Conservation (phyloP, 2,113 vertebrate species). For the Aspiorhynchus laticeps region DNA sequence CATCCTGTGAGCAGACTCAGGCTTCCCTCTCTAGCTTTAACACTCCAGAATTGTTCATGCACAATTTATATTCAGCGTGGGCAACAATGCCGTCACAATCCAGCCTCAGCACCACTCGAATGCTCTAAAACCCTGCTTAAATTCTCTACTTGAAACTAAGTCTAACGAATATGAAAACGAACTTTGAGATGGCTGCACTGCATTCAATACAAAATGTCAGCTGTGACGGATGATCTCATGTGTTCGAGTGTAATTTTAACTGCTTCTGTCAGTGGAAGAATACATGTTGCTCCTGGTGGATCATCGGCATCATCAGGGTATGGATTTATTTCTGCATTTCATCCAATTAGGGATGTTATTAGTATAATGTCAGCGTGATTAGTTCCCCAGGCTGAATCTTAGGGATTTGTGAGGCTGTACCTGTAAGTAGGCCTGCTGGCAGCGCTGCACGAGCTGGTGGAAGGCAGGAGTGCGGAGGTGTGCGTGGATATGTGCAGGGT, state of each 20-base stretch:
- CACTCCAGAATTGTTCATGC: slow-evolving; percentile 45
- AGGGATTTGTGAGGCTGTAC: slow-evolving; percentile 66
- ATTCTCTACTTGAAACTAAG: slow-evolving; percentile 9
- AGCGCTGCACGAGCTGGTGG: slow-evolving; percentile 97
- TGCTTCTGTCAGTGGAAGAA: background rate
- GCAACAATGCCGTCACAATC: slow-evolving; percentile 31
- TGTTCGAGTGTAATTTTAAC: background rate
- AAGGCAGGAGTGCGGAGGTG: slow-evolving; percentile 96
- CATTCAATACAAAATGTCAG: slow-evolving; percentile 3
- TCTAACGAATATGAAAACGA: background rate
- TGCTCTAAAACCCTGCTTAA: slow-evolving; percentile 23
- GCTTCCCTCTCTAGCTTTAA: slow-evolving; percentile 41
- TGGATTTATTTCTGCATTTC: background rate
- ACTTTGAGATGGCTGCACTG: background rate
- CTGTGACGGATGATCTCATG: background rate
- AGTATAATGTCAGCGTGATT: slow-evolving; percentile 5
- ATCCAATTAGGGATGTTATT: slow-evolving; percentile 21
- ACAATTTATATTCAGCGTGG: slow-evolving; percentile 45
- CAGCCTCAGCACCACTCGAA: slow-evolving; percentile 1
- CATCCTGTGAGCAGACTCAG: slow-evolving; percentile 37
- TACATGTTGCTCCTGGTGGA: background rate
- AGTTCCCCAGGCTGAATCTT: background rate
- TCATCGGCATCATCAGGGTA: background rate
- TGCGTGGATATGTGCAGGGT: slow-evolving; percentile 95
- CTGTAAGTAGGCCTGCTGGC: slow-evolving; percentile 98